Evolutionary conservation across 2,113 vertebrate species (phyloP).

Genomic region (Rhinopomastus cyanomelas): DNA sequence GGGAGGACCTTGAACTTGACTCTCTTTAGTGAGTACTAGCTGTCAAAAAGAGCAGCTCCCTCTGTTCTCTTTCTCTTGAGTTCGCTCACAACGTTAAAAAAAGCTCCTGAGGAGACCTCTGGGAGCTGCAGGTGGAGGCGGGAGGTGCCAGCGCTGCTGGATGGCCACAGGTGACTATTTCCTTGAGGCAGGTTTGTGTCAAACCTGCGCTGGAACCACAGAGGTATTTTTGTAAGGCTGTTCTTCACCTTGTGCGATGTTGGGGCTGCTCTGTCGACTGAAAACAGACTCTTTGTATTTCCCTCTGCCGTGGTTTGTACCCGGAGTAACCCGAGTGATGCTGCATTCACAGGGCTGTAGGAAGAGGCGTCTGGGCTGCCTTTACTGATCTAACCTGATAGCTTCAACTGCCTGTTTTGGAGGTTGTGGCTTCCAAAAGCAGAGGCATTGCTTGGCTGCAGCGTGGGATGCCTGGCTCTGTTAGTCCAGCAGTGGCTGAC

Average conservation of each 20-base stretch:
- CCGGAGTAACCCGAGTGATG: neutral
- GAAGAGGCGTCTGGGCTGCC: neutral
- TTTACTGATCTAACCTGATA: neutral
- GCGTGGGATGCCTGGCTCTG: neutral
- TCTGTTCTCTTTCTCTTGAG: neutral
- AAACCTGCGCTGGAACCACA: slow-evolving; percentile 26
- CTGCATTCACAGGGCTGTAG: neutral
- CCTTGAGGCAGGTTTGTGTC: slow-evolving; percentile 32
- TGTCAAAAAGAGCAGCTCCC: neutral
- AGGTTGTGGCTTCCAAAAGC: slow-evolving; percentile 5
- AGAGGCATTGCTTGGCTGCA: slow-evolving; percentile 44
- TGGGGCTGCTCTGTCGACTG: neutral
- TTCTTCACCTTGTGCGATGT: neutral
- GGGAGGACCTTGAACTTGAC: neutral
- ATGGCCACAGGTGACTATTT: neutral
- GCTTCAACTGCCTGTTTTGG: slow-evolving; percentile 53
- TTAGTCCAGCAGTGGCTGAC: neutral
- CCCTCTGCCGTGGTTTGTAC: slow-evolving; percentile 7
- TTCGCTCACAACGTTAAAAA: neutral
- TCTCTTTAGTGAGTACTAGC: neutral
- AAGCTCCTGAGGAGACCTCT: no score
- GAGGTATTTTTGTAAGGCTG: slow-evolving; percentile 41
- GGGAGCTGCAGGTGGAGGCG: neutral
- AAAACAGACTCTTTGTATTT: neutral
- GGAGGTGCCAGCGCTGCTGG: neutral